Evolutionary conservation across 2,888 invertebrate species (phyloP).

Genomic region (Aethes cnicana): DNA sequence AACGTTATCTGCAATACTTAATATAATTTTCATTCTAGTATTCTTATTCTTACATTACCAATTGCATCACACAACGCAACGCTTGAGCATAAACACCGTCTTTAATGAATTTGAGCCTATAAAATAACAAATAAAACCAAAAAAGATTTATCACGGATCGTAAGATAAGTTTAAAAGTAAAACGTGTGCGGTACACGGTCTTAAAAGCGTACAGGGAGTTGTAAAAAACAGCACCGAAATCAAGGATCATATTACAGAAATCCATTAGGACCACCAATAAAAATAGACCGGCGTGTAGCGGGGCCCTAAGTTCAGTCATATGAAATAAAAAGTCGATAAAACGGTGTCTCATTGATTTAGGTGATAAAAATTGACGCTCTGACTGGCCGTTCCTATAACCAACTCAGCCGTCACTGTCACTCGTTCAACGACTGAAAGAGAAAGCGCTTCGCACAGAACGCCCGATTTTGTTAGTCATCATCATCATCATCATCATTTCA

Average conservation of each 20-base stretch:
- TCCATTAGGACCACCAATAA: constrained; percentile 77
- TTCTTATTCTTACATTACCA: too few species aligned
- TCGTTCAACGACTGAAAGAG: too few species aligned
- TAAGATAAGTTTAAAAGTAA: constrained; percentile 50
- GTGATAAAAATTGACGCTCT: too few species aligned
- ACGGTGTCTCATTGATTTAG: constrained; percentile 39
- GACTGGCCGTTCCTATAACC: too few species aligned
- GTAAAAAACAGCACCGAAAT: constrained; percentile 69
- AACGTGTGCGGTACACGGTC: constrained; percentile 56
- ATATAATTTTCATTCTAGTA: too few species aligned
- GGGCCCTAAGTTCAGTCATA: constrained; percentile 66
- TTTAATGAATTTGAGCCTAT: constrained; percentile 11
- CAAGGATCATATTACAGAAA: constrained; percentile 78
- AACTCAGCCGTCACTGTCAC: too few species aligned
- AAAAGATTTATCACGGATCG: constrained; percentile 49
- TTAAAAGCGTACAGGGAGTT: constrained; percentile 50
- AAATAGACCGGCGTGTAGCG: constrained; percentile 63
- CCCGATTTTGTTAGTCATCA: too few species aligned
- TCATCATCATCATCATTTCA: too few species aligned
- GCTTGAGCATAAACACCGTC: not conserved
- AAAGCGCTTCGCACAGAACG: too few species aligned
- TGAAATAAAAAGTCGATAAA: constrained; percentile 54
- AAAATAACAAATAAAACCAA: constrained; percentile 34
- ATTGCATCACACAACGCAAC: too few species aligned
- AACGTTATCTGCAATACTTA: too few species aligned